These are phyloP conservation scores for Loriculus beryllinus DNA, from an alignment of 2,797 vertebrate species.

Conservation along the genomic window DNA sequence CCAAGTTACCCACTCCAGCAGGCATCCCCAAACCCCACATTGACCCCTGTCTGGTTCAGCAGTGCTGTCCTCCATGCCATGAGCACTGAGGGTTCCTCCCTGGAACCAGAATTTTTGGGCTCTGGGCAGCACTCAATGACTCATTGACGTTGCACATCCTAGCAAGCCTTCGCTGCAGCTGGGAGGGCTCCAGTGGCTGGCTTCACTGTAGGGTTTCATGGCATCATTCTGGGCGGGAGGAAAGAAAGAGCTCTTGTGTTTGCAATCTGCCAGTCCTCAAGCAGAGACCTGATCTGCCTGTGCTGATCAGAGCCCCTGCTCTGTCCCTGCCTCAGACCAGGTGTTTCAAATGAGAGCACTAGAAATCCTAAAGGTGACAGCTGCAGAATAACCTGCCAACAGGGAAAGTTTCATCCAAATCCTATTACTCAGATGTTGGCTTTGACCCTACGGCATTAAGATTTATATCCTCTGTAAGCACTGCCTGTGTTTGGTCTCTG, in stretches of 20 bases:
- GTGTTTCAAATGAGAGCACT: not conserved
- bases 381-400: not conserved
- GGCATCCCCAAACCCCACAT: not conserved
- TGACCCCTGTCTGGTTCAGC: not conserved
- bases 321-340: not conserved
- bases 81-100: not conserved
- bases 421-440: not conserved
- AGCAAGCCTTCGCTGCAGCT: not conserved
- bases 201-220: not conserved
- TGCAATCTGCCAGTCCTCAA: not conserved
- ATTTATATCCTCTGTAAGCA: not conserved
- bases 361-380: not conserved
- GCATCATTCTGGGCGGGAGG: fast-evolving
- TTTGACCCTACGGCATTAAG: not conserved
- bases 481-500: not conserved
- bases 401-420: not conserved
- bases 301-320: not conserved
- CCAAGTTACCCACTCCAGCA: not conserved
- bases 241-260: not conserved
- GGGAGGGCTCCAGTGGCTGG: not conserved
- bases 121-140: not conserved
- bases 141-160: fast-evolving
- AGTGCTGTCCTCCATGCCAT: fast-evolving
- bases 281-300: not conserved
- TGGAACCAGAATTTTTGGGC: not conserved